Conservation (phyloP, 2,888 invertebrate genomes). For the Oligia strigilis region DNA sequence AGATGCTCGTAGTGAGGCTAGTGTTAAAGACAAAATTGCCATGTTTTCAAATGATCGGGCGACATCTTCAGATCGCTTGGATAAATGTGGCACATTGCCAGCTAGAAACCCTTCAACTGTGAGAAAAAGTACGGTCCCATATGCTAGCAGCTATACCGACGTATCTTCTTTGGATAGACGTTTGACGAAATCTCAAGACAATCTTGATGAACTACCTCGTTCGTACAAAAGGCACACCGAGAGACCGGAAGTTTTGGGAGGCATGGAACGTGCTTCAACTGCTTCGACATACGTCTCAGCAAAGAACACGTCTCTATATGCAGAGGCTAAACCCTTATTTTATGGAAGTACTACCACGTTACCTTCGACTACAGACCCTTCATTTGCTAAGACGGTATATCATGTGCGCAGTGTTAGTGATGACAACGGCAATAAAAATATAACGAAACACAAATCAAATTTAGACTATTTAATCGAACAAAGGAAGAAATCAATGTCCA, state of each 20-base stretch:
- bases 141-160: constrained; percentile 79
- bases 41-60: constrained; percentile 93
- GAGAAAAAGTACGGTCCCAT: constrained; percentile 79
- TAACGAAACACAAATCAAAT: constrained; percentile 91
- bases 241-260: constrained; percentile 89
- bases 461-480: constrained; percentile 95
- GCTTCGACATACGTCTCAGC: constrained; percentile 70
- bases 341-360: constrained; percentile 87
- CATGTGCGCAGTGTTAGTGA: constrained; percentile 87
- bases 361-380: constrained; percentile 77
- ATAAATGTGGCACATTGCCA: constrained; percentile 86
- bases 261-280: constrained; percentile 81
- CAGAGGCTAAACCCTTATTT: constrained; percentile 83
- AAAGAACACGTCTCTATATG: constrained; percentile 70
- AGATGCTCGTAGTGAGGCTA: constrained; percentile 95
- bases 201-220: constrained; percentile 89
- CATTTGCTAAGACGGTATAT: constrained; percentile 79
- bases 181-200: constrained; percentile 87
- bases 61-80: constrained; percentile 82
- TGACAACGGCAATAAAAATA: constrained; percentile 83
- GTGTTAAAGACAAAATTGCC: constrained; percentile 96
- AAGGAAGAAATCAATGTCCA: constrained; percentile 95
- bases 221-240: constrained; percentile 82
- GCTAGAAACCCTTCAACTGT: constrained; percentile 75
- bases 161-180: constrained; percentile 85